Base-by-base conservation (phyloP, 2,797 vertebrate genomes). In the Ctenochaetus hawaiiensis region DNA sequence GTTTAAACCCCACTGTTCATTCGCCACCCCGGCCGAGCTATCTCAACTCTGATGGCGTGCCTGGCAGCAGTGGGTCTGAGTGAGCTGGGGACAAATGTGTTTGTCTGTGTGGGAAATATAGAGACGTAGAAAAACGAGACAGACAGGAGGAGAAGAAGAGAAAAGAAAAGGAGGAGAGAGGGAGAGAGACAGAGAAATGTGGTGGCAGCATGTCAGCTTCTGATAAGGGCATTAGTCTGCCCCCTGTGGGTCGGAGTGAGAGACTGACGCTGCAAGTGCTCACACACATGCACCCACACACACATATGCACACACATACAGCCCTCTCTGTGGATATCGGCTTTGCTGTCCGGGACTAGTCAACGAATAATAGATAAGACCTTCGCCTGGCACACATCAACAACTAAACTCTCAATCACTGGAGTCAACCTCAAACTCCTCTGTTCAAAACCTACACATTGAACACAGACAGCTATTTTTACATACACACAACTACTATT, bases 161-260 rank as follows among this genome's bases (percentile, higher is more conserved):
- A 75, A 68, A 54, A 72, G 67, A 72, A 48, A 39, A 3, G 26
- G 6, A 53, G 34, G n/a, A 5, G 16, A 26, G 62, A 14, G 37
- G 17, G 41, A 44, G 41, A 52, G 74, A 66, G 53, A 87, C 84
- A 83, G 80, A 90, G 87, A 88, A 87, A 86, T 89, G 84, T 74
- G 82, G 91, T 89, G 88, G 90, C 90, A 90, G 91, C 85, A 80
- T 94, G 93, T 92, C 92, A 92, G 92, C 90, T 81, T 83, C 87
- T 87, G 92, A 95, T 95, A 95, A 95, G 92, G 85, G 93, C 93
- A 94, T 95, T 94, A 95, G 91, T 84, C 91, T 92, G 92, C 92
- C 93, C 93, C 94, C 94, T 94, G 93, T 92, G 92, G 94, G 93
- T 89, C 82, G 72, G 72, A 84, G 87, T 58, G 82, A 89, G 84